Evolutionary conservation across 2,888 invertebrate species (phyloP).

Genomic region (Uropetala carovei): DNA sequence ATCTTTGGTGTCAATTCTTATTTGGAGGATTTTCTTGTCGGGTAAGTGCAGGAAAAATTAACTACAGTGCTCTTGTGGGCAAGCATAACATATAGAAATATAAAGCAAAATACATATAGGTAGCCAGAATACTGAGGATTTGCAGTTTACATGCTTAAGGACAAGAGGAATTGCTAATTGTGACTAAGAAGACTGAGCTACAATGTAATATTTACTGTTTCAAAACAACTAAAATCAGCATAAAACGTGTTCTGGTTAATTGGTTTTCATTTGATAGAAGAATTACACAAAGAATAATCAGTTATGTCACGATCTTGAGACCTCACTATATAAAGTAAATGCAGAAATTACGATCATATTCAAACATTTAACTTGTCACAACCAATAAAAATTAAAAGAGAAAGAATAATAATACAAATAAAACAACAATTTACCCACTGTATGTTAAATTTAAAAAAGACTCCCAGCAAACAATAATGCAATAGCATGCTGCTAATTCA

Average conservation of each 20-base stretch:
- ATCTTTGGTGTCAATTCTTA: background rate
- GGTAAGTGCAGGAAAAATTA: constrained; percentile 4
- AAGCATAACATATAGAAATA: constrained; percentile 15
- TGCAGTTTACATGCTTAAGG: background rate
- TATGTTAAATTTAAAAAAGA: too few relatives aligned
- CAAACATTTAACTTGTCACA: background rate
- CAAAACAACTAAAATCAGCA: background rate
- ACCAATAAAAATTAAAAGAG: background rate
- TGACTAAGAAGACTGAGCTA: background rate
- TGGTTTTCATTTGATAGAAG: too few relatives aligned
- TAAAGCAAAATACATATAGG: background rate
- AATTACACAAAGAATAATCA: too few relatives aligned
- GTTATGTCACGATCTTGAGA: too few relatives aligned
- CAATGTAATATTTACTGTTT: background rate
- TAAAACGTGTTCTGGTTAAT: too few relatives aligned
- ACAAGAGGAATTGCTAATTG: background rate
- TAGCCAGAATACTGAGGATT: background rate
- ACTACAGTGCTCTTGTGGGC: background rate
- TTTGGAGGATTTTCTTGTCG: background rate
- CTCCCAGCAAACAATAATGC: too few relatives aligned
- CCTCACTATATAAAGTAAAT: too few relatives aligned
- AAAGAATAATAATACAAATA: too few relatives aligned
- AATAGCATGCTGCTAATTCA: too few relatives aligned
- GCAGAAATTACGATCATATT: background rate
- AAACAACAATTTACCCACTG: too few relatives aligned